Evolutionary conservation across 2,888 invertebrate genomes (phyloP).

Genomic region (Callosobruchus maculatus): DNA sequence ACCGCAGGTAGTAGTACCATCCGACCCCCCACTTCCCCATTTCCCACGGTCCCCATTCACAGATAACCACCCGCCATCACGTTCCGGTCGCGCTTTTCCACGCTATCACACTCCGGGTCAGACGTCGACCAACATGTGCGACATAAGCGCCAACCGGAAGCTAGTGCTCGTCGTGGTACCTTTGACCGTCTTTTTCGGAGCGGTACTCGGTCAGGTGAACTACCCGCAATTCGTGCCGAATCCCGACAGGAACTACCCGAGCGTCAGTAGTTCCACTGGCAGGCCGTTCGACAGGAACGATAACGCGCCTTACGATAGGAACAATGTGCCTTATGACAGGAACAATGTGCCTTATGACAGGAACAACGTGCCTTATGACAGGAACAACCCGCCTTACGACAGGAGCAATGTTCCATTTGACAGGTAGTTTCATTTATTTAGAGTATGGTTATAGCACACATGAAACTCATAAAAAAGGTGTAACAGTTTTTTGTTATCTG

Average conservation of each 20-base stretch:
- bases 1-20: no score
- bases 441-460: no score
- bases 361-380: not conserved
- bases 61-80: slow-evolving; percentile 23
- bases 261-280: slow-evolving; percentile 7
- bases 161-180: slow-evolving; percentile 17
- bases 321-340: not conserved
- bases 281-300: slow-evolving; percentile 2
- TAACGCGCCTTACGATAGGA: not conserved
- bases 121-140: slow-evolving; percentile 35
- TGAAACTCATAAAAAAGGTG: no score
- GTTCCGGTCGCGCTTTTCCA: not conserved
- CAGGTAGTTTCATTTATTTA: not conserved
- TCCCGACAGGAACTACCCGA: slow-evolving; percentile 31
- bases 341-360: not conserved
- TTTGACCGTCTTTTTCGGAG: slow-evolving; percentile 4
- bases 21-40: slow-evolving; percentile 35
- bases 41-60: slow-evolving; percentile 41
- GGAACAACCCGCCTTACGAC: not conserved
- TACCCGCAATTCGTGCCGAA: slow-evolving; percentile 11
- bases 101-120: slow-evolving; percentile 27
- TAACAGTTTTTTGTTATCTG: no score
- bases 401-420: no score
- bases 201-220: slow-evolving; percentile 11
- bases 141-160: slow-evolving; percentile 35